Percentiles rank a stretch among this genome's conserved stretches.
Conservation (phyloP, 2,888 invertebrate genomes). For the Criorhina ranunculi region DNA sequence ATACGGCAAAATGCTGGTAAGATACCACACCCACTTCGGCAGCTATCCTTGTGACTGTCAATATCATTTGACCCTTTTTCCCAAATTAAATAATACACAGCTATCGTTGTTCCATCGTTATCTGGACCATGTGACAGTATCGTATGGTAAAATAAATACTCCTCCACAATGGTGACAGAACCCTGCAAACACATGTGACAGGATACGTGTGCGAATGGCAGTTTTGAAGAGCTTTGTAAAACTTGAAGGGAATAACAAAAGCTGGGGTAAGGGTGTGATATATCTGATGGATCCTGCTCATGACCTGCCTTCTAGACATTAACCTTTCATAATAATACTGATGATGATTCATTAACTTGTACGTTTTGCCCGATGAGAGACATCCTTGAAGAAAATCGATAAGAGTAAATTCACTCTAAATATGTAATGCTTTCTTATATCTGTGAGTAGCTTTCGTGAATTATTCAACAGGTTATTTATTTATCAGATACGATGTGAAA, state of each 20-base stretch:
- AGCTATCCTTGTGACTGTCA: not conserved
- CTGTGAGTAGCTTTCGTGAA: not conserved
- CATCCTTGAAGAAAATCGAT: not conserved
- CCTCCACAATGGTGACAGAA: not conserved
- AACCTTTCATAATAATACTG: not conserved
- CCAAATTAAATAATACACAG: constrained; percentile 10
- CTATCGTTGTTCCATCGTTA: not conserved
- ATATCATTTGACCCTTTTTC: constrained; percentile 14
- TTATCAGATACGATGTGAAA: not conserved
- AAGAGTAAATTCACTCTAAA: constrained; percentile 1
- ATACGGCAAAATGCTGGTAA: not conserved
- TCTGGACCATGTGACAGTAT: constrained; percentile 19
- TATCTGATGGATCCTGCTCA: constrained; percentile 3
- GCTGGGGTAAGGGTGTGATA: not conserved
- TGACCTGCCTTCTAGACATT: not conserved
- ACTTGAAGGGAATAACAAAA: not conserved
- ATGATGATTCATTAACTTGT: constrained; percentile 7
- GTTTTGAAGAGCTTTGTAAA: not conserved
- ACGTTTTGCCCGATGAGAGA: not conserved
- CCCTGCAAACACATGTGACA: not conserved
- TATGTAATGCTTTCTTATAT: constrained; percentile 10
- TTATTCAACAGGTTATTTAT: constrained; percentile 35
- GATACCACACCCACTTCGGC: constrained; percentile 1
- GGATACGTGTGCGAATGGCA: not conserved
- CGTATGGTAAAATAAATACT: not conserved